Percentiles rank a stretch among this genome's conserved stretches.
Conservation (phyloP, 2,113 vertebrate species). For the Xenotilapia longispinis region DNA sequence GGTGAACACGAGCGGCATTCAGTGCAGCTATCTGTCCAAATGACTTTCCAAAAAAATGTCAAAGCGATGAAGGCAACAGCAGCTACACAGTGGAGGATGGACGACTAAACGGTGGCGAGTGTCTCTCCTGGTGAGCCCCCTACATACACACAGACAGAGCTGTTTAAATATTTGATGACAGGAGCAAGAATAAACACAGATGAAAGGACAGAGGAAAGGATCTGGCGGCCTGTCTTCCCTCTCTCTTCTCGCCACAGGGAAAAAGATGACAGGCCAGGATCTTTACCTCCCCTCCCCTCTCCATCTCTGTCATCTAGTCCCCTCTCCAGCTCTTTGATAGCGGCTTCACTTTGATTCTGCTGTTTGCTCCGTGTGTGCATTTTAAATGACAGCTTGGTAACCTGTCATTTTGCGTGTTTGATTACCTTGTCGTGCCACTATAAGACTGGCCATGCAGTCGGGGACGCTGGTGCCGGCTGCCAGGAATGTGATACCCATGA, state of each 20-base stretch:
- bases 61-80: not conserved
- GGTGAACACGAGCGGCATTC: not conserved
- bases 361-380: not conserved
- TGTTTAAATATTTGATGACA: slow-evolving; percentile 47
- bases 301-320: not conserved
- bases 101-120: not conserved
- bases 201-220: slow-evolving; percentile 19
- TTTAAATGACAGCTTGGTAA: not conserved
- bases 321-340: not conserved
- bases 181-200: slow-evolving; percentile 42
- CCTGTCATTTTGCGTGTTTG: not conserved
- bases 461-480: slow-evolving; percentile 72
- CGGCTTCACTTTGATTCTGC: not conserved
- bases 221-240: not conserved
- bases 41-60: not conserved
- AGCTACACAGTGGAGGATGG: not conserved
- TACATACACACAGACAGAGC: not conserved
- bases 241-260: not conserved
- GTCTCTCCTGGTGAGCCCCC: not conserved
- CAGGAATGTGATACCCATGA: slow-evolving; percentile 98
- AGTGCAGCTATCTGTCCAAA: not conserved
- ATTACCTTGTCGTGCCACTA: slow-evolving; percentile 92
- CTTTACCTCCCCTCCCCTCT: not conserved
- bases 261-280: not conserved
- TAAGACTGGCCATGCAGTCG: slow-evolving; percentile 94